Percentiles rank a stretch among this genome's conserved stretches.
Evolutionary conservation across 2,797 vertebrate species (phyloP).

Genomic region (Moxostoma hubbsi): DNA sequence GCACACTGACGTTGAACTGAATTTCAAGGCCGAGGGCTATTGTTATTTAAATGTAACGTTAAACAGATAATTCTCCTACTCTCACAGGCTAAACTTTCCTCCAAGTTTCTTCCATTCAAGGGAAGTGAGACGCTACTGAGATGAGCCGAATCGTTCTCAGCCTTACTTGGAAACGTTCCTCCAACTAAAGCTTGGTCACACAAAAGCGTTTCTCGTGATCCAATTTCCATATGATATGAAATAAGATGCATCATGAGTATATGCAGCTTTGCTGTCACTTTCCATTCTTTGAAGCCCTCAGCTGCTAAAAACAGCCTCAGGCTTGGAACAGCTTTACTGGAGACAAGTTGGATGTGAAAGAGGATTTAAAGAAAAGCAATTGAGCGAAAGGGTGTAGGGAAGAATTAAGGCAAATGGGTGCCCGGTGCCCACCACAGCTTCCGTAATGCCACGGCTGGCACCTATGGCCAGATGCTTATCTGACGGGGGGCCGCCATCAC

Average conservation of each 20-base stretch:
- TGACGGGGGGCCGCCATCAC: slow-evolving; percentile 51
- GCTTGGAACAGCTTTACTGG: slow-evolving; percentile 70
- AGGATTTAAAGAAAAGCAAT: slow-evolving; percentile 66
- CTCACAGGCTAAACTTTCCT: slow-evolving; percentile 39
- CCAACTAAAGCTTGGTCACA: slow-evolving; percentile 52
- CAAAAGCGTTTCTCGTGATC: slow-evolving; percentile 35
- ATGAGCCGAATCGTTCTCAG: slow-evolving; percentile 26
- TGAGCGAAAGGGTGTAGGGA: slow-evolving; percentile 59
- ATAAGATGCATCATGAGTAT: slow-evolving; percentile 65
- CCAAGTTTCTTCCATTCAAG: slow-evolving; percentile 33
- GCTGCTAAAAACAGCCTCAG: slow-evolving; percentile 63
- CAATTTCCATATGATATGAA: slow-evolving; percentile 61
- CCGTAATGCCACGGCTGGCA: slow-evolving; percentile 71
- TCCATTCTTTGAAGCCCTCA: slow-evolving; percentile 54
- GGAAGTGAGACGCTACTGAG: slow-evolving; percentile 3
- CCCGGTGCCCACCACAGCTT: slow-evolving; percentile 59
- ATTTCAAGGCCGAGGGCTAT: slow-evolving; percentile 30
- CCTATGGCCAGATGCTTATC: slow-evolving; percentile 58
- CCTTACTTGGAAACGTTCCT: slow-evolving; percentile 53
- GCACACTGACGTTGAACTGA: slow-evolving; percentile 14
- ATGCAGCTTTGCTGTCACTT: slow-evolving; percentile 59
- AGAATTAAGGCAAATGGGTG: slow-evolving; percentile 71
- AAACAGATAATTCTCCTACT: slow-evolving; percentile 27
- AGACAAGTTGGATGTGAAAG: slow-evolving; percentile 69
- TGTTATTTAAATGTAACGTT: slow-evolving; percentile 56